Base-by-base conservation (phyloP, 2,888 invertebrate genomes). In the Dasysyrphus tricinctus region DNA sequence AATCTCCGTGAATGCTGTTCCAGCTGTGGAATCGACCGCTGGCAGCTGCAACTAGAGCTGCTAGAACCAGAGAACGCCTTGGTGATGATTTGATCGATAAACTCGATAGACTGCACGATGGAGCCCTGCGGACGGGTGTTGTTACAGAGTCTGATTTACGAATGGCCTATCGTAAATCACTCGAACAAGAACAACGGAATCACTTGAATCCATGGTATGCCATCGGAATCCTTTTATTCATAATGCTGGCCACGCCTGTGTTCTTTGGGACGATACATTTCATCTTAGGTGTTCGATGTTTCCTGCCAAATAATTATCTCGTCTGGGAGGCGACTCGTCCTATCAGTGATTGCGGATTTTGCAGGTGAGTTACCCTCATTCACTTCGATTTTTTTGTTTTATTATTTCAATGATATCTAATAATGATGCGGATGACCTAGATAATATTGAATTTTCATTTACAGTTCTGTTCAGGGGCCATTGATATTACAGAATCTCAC, bases 321-420 rank as follows among this genome's bases (percentile, higher is more conserved):
- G 92, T 97, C 88, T 97, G 97, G 97, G 97, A 98, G 93, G 96
- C 96, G 72, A 96, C 97, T 29, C 94, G 97, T 88, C 97, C 97
- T 34, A 93, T 97, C 73, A 96, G 97, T 29, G 94, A 97, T 92
- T 98, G 98, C 91, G 93, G 94, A 89, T 96, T 96, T 92, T 97
- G 97, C 93, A 90, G 90, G 88, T 89, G 63, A 56, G 47, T 67
- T 16, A 5, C 2, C 32, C 4, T 51, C 0, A 51, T 7, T 12
- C 7, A 7, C 1, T 24, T 24, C 24, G 3, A 24, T 24, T 24
- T 24, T n/a, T 24, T 24, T 24, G 24, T 24, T 24, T 24, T 29
- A 12, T 51, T 51, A 12, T 51, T 51, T 19, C 1, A 3, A 19
- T 16, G n/a, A 6, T 57, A 34, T 16, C 12, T 39, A 44, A 39